Evolutionary conservation across 2,113 vertebrate species (phyloP).

Genomic region (Ptilorrhoa leucosticta): DNA sequence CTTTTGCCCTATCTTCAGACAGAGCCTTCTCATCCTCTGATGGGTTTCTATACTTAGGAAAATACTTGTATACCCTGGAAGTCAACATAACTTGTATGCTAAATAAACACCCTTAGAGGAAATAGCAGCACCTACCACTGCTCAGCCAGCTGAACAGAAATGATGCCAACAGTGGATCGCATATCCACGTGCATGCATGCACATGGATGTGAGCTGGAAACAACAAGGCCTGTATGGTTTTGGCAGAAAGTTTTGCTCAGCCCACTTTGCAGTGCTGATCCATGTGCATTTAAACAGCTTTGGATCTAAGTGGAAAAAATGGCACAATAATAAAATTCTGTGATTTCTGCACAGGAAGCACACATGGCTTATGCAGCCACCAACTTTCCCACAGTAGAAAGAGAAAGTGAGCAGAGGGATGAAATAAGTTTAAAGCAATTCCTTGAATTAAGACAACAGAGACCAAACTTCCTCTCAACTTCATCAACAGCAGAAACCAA

Average conservation of each 20-base stretch:
- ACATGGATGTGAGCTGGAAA: not conserved
- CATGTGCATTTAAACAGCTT: not conserved
- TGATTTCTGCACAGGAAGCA: not conserved
- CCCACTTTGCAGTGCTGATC: not conserved
- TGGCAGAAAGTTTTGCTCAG: not conserved
- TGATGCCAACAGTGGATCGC: not conserved
- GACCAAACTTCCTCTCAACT: not conserved
- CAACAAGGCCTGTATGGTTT: fast-evolving
- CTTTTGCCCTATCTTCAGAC: not conserved
- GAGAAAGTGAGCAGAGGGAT: not conserved
- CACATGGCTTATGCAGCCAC: not conserved
- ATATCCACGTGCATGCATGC: fast-evolving
- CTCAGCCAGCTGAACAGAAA: not conserved
- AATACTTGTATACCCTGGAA: not conserved
- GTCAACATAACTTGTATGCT: not conserved
- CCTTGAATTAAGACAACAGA: not conserved
- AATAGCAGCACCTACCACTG: not conserved
- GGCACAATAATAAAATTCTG: not conserved
- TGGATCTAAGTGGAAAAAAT: not conserved
- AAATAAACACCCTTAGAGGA: not conserved
- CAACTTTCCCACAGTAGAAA: not conserved
- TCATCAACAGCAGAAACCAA: not conserved
- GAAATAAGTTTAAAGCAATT: not conserved
- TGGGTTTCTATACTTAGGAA: not conserved
- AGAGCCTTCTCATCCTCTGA: not conserved